Conservation (phyloP, 2,113 vertebrate species). For the Sander vitreus region DNA sequence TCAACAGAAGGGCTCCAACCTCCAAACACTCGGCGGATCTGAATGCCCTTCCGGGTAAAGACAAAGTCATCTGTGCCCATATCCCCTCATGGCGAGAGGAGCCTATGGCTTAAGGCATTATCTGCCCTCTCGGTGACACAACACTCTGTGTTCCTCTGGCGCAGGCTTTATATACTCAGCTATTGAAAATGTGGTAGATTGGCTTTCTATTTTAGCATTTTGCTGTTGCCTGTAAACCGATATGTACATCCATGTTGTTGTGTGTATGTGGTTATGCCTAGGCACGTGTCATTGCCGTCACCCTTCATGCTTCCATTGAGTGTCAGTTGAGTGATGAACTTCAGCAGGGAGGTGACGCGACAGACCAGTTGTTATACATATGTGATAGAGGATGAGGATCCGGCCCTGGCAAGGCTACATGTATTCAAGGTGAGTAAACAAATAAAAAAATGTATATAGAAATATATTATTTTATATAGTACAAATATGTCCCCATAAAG, state of each 20-base stretch:
- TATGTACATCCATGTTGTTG: not conserved
- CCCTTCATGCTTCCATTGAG: slow-evolving; percentile 17
- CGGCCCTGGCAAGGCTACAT: slow-evolving; percentile 57
- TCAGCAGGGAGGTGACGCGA: slow-evolving; percentile 67
- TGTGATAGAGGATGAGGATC: slow-evolving; percentile 79
- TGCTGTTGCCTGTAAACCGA: not conserved
- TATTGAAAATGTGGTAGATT: not conserved
- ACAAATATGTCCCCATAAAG: not conserved
- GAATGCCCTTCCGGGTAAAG: slow-evolving; percentile 67
- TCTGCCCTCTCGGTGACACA: slow-evolving; percentile 39
- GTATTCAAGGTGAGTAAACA: slow-evolving; percentile 77
- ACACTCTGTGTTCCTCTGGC: not conserved
- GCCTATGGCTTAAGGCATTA: slow-evolving; percentile 47
- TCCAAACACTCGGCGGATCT: slow-evolving; percentile 49
- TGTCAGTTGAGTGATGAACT: slow-evolving; percentile 71
- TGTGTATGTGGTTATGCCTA: not conserved
- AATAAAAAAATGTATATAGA: no score
- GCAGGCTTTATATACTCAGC: not conserved
- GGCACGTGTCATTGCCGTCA: not conserved
- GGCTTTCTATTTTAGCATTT: not conserved
- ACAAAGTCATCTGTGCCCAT: slow-evolving; percentile 59
- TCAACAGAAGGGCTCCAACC: slow-evolving; percentile 53
- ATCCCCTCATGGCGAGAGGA: slow-evolving; percentile 30
- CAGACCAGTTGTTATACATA: slow-evolving; percentile 80
- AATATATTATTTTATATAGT: no score